phyloP scores from a whole-genome alignment of 2,797 vertebrate species.

The Chrosomus eos region DNA sequence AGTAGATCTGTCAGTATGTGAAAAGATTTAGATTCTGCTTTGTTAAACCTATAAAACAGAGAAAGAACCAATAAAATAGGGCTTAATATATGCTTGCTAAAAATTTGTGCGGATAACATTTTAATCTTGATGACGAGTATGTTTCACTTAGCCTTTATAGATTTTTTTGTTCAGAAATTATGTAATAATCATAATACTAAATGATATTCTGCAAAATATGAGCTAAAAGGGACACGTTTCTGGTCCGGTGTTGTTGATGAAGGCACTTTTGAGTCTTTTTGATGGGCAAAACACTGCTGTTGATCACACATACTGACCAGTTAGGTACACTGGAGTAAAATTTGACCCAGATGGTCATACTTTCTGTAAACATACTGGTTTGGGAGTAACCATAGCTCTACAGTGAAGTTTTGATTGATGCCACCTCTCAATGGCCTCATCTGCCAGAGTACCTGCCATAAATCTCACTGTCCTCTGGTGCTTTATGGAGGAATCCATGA shows the following conservation, averaged over 20 bases:
- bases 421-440: slow-evolving; percentile 62
- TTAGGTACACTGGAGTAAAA: slow-evolving; percentile 22
- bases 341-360: slow-evolving; percentile 55
- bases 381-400: slow-evolving; percentile 63
- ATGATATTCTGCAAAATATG: not conserved
- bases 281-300: not conserved
- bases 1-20: not conserved
- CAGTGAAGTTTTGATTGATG: slow-evolving; percentile 68
- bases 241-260: not conserved
- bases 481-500: slow-evolving; percentile 31
- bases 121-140: too few species aligned
- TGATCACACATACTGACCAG: not conserved
- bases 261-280: not conserved
- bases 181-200: not conserved
- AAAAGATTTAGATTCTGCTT: not conserved
- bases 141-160: too few species aligned
- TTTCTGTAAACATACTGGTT: slow-evolving; percentile 51
- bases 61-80: not conserved
- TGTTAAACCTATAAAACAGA: not conserved
- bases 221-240: not conserved
- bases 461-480: slow-evolving; percentile 62
- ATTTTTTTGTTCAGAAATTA: not conserved
- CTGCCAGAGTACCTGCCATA: slow-evolving; percentile 65
- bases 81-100: not conserved
- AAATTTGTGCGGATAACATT: not conserved